These are phyloP conservation scores for Tetheella fluctuosa DNA, from an alignment of 2,888 invertebrate genomes.

Conservation along the genomic window DNA sequence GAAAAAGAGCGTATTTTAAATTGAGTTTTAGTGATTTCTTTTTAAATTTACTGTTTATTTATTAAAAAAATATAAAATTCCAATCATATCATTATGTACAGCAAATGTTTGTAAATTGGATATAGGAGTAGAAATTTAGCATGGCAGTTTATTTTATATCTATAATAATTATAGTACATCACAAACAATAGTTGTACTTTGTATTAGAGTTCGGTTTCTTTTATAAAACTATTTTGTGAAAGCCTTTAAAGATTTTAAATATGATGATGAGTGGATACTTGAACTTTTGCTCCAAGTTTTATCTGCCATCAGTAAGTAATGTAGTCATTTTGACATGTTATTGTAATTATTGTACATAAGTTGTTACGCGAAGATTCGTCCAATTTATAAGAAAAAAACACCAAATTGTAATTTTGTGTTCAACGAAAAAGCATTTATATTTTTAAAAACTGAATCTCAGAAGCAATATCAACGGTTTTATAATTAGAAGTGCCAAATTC, in stretches of 20 bases:
- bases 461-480: slow-evolving; percentile 54
- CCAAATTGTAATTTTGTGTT: slow-evolving; percentile 38
- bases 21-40: slow-evolving; percentile 52
- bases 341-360: slow-evolving; percentile 79
- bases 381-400: slow-evolving; percentile 43
- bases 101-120: slow-evolving; percentile 48
- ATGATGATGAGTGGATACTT: slow-evolving; percentile 16
- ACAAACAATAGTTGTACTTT: slow-evolving; percentile 42
- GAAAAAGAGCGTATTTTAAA: slow-evolving; percentile 35
- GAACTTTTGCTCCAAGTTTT: slow-evolving; percentile 14
- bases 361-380: slow-evolving; percentile 71
- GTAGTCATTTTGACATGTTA: slow-evolving; percentile 50
- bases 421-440: slow-evolving; percentile 70
- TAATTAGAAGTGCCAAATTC: slow-evolving; percentile 73
- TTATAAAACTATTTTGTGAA: slow-evolving; percentile 19
- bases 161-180: slow-evolving; percentile 42
- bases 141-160: slow-evolving; percentile 45
- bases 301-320: slow-evolving; percentile 14
- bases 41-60: slow-evolving; percentile 48
- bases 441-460: slow-evolving; percentile 70
- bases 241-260: slow-evolving; percentile 19
- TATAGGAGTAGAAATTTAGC: slow-evolving; percentile 45
- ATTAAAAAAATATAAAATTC: slow-evolving; percentile 42
- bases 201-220: slow-evolving; percentile 18
- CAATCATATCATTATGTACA: slow-evolving; percentile 63